These are phyloP conservation scores for Guaruba guarouba DNA, from an alignment of 2,113 vertebrate species.

Conservation along the genomic window DNA sequence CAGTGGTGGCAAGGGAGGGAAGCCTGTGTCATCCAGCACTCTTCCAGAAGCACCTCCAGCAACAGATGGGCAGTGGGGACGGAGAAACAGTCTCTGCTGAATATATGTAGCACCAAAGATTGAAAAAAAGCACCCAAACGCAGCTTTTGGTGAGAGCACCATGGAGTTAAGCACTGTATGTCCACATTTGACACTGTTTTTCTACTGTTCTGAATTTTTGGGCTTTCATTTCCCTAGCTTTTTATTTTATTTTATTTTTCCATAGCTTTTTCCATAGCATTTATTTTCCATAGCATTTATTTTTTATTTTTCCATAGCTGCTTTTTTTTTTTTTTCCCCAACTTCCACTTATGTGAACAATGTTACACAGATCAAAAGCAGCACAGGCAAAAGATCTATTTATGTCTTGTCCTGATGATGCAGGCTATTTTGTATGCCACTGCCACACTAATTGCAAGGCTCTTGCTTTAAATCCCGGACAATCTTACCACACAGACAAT, in stretches of 20 bases:
- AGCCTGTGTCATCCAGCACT: background rate
- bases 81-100: background rate
- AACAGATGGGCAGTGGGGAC: background rate
- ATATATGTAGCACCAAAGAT: background rate
- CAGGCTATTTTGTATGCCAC: background rate
- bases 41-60: background rate
- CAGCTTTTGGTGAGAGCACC: background rate
- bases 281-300: too few relatives aligned
- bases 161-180: rapidly evolving
- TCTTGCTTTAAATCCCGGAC: background rate
- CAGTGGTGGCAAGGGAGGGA: too few relatives aligned
- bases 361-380: background rate
- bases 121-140: background rate
- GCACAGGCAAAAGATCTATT: background rate
- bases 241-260: too few relatives aligned
- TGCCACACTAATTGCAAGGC: background rate
- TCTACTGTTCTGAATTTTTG: background rate
- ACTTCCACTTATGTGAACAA: background rate
- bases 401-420: background rate
- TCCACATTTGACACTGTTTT: background rate
- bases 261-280: too few relatives aligned
- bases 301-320: too few relatives aligned
- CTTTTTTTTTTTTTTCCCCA: background rate
- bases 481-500: background rate
- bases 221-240: background rate